phyloP scores from a whole-genome alignment of 2,888 invertebrate species.

The Homarus gammarus region DNA sequence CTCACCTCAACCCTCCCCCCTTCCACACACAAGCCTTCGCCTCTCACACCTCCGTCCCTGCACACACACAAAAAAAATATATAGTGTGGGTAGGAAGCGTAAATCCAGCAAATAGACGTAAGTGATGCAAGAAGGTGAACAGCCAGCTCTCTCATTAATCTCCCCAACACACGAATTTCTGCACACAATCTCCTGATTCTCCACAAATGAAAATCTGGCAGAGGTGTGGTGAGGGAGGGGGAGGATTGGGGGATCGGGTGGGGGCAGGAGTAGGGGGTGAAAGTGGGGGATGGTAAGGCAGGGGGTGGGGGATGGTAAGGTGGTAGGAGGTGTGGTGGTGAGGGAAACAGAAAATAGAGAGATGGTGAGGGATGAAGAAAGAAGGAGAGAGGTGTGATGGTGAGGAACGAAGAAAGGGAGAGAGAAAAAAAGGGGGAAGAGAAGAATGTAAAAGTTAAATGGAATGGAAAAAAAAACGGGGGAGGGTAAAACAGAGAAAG shows the following conservation, averaged over 20 bases:
- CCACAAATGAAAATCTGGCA: conserved; percentile 16
- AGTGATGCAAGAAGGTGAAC: neutral
- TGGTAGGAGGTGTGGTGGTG: neutral
- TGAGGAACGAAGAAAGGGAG: neutral
- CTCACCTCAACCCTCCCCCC: no score
- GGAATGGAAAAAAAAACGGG: no score
- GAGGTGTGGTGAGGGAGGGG: neutral
- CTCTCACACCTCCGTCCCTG: neutral
- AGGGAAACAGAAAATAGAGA: conserved; percentile 41
- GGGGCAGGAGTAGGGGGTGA: neutral
- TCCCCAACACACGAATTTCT: neutral
- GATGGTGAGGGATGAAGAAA: neutral
- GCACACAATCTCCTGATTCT: neutral
- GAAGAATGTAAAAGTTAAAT: no score
- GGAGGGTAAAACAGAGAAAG: neutral
- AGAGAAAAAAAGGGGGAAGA: neutral
- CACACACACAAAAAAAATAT: neutral
- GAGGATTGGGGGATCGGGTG: neutral
- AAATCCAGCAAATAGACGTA: conserved; percentile 10
- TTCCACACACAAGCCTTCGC: neutral
- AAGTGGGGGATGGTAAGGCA: conserved; percentile 23
- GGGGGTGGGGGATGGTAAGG: conserved; percentile 10
- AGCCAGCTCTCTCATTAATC: conserved; percentile 2
- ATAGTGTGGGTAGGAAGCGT: neutral
- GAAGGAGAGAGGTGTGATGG: no score